These are phyloP conservation scores for Triplophysa rosa DNA, from an alignment of 2,113 vertebrate species.

Conservation along the genomic window DNA sequence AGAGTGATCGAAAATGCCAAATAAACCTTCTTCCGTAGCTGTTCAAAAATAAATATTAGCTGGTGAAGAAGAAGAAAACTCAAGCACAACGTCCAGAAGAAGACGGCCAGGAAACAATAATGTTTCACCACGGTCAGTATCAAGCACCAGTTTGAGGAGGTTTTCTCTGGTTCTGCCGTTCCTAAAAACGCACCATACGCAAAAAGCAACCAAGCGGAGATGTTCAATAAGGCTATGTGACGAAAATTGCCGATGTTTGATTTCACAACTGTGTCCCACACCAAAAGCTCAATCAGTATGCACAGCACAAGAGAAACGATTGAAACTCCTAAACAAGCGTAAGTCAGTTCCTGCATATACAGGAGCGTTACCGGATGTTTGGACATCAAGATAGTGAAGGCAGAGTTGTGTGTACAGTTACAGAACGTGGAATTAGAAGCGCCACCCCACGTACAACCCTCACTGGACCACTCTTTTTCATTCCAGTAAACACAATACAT, in stretches of 20 bases:
- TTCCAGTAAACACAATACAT: constrained; percentile 82
- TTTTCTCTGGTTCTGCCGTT: not conserved
- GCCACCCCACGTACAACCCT: constrained; percentile 39
- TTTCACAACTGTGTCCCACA: constrained; percentile 87
- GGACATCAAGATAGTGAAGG: constrained; percentile 87
- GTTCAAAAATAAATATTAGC: constrained; percentile 81
- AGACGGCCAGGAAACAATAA: constrained; percentile 86
- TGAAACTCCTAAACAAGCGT: constrained; percentile 76
- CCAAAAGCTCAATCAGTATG: constrained; percentile 77
- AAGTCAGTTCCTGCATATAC: constrained; percentile 68
- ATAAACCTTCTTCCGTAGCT: constrained; percentile 79
- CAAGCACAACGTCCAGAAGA: constrained; percentile 93
- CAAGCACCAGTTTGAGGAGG: constrained; percentile 62
- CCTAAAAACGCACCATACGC: constrained; percentile 81
- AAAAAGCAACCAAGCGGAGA: constrained; percentile 78
- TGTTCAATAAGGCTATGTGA: constrained; percentile 85
- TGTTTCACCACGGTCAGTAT: constrained; percentile 79
- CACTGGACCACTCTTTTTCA: not conserved
- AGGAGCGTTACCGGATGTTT: not conserved
- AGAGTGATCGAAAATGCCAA: constrained; percentile 73
- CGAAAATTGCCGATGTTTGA: constrained; percentile 82
- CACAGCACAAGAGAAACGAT: constrained; percentile 77
- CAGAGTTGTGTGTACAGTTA: constrained; percentile 79
- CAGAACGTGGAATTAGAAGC: constrained; percentile 38
- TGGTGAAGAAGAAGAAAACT: constrained; percentile 88